These are phyloP conservation scores for Caenorhabditis macrosperma DNA, from an alignment of 2,888 invertebrate species.

Conservation along the genomic window DNA sequence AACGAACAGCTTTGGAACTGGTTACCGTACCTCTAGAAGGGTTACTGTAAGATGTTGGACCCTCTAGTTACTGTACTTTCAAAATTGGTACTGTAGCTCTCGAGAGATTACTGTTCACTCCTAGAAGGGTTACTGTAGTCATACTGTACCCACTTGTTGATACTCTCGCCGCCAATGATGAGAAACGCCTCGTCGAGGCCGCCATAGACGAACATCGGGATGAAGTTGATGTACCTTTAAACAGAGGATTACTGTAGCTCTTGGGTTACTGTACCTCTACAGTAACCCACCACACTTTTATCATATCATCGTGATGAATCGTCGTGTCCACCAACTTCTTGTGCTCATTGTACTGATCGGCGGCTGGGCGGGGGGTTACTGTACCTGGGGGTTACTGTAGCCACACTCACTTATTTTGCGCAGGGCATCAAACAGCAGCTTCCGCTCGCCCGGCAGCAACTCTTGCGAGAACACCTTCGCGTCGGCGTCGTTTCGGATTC, in stretches of 20 bases:
- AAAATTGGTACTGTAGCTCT: too few relatives aligned
- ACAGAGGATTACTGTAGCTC: neutral
- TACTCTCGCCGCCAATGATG: slow-evolving; percentile 56
- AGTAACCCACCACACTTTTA: slow-evolving; percentile 35
- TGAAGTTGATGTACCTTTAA: slow-evolving; percentile 43
- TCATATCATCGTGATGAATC: slow-evolving; percentile 54
- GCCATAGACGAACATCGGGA: slow-evolving; percentile 57
- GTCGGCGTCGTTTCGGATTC: slow-evolving; percentile 43
- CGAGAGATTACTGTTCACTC: too few relatives aligned
- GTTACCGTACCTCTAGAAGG: too few relatives aligned
- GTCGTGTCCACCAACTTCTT: slow-evolving; percentile 43
- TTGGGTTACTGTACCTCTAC: neutral
- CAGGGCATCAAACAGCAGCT: slow-evolving; percentile 49
- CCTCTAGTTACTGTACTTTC: too few relatives aligned
- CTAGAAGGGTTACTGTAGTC: neutral
- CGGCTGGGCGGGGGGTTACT: slow-evolving; percentile 37
- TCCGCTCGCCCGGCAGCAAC: slow-evolving; percentile 51
- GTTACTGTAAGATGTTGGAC: neutral
- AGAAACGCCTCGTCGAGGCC: slow-evolving; percentile 43
- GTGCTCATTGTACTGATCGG: slow-evolving; percentile 61
- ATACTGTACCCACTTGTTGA: slow-evolving; percentile 40
- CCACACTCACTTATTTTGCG: slow-evolving; percentile 49
- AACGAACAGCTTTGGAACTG: too few relatives aligned
- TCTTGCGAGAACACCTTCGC: slow-evolving; percentile 39
- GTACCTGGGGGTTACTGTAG: neutral